phyloP scores from a whole-genome alignment of 2,888 invertebrate genomes.

The Melinaea menophilus region DNA sequence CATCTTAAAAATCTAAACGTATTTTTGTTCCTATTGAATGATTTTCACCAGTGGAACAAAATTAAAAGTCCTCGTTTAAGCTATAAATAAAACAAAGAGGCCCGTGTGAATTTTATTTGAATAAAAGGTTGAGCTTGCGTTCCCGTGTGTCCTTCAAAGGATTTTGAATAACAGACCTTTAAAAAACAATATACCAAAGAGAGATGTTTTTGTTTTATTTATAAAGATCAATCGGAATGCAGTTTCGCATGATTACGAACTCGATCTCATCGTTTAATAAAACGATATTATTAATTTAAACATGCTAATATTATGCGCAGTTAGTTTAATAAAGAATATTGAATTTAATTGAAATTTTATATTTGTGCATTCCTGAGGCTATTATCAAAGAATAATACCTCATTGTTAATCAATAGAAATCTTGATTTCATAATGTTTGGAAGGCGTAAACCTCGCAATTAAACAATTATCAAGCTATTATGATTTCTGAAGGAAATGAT shows the following conservation, averaged over 20 bases:
- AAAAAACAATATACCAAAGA: neutral
- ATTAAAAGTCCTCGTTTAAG: neutral
- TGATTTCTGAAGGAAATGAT: constrained; percentile 4
- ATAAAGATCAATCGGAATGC: neutral
- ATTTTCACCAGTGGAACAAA: too few species aligned
- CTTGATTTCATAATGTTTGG: too few species aligned
- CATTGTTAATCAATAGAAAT: too few species aligned
- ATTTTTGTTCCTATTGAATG: too few species aligned
- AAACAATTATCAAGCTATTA: constrained; percentile 10
- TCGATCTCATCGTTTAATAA: constrained; percentile 5
- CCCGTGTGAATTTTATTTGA: constrained; percentile 5
- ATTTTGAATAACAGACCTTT: constrained; percentile 7
- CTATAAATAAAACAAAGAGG: constrained; percentile 7
- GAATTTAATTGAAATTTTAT: too few species aligned
- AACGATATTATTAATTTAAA: neutral
- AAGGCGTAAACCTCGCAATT: neutral
- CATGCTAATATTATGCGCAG: too few species aligned
- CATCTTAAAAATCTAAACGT: too few species aligned
- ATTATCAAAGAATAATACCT: too few species aligned
- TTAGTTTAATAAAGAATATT: too few species aligned
- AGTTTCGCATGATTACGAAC: constrained; percentile 2
- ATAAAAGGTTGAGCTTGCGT: constrained; percentile 4
- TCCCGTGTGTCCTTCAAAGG: constrained; percentile 2
- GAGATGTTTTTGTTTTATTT: neutral
- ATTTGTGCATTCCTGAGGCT: too few species aligned